phyloP scores from a whole-genome alignment of 1,140 invertebrate species.

The Tyrophagus putrescentiae region DNA sequence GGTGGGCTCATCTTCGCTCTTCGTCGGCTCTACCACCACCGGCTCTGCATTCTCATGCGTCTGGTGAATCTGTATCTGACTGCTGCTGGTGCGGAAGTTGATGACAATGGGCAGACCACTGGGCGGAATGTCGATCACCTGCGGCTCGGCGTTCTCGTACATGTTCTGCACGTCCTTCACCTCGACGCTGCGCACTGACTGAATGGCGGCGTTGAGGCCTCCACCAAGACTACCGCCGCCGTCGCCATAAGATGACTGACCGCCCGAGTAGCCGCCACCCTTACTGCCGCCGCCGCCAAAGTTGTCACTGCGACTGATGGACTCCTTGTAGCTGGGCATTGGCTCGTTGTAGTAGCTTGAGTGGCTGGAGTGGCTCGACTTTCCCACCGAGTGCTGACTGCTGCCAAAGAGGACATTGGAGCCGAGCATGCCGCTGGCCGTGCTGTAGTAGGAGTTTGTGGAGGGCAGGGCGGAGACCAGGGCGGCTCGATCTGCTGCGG shows the following conservation, averaged over 20 bases:
- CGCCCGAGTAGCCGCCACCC: neutral
- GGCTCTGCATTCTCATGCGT: conserved; percentile 5
- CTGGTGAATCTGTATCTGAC: conserved; percentile 15
- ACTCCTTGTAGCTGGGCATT: no score
- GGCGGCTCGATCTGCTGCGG: no score
- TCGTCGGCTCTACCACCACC: neutral
- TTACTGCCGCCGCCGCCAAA: neutral
- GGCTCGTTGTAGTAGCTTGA: no score
- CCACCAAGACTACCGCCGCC: neutral
- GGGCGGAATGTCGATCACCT: conserved; percentile 16
- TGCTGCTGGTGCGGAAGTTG: conserved; percentile 10
- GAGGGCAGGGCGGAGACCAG: no score
- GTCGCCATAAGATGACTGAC: neutral
- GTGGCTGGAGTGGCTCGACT: neutral
- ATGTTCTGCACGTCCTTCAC: conserved; percentile 15
- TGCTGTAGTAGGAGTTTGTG: neutral
- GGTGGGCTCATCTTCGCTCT: conserved; percentile 11
- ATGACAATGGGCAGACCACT: conserved; percentile 15
- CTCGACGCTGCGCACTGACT: conserved; percentile 1
- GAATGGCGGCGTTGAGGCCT: conserved; percentile 10
- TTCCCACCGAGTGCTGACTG: neutral
- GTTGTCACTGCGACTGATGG: neutral
- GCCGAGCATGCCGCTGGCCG: neutral
- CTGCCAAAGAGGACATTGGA: neutral
- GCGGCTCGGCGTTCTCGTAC: conserved; percentile 8